Conservation (phyloP, 1,140 invertebrate genomes). For the Drosophila leontia region DNA sequence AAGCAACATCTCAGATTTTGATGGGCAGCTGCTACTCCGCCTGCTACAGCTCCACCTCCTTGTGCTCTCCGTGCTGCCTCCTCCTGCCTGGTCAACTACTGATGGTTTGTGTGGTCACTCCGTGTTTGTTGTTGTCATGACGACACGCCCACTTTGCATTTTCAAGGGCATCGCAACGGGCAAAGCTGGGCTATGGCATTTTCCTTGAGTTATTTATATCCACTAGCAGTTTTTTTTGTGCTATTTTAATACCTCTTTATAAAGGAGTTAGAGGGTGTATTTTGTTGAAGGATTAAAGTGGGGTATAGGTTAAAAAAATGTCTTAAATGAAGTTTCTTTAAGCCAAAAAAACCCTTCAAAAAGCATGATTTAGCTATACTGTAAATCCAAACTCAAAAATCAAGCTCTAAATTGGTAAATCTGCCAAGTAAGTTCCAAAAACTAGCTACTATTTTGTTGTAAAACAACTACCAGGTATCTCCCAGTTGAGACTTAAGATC, state of each 20-base stretch:
- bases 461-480: not conserved
- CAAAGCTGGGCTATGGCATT: slow-evolving; percentile 17
- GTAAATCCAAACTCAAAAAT: no score
- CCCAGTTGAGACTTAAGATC: not conserved
- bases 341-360: not conserved
- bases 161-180: slow-evolving; percentile 59
- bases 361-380: not conserved
- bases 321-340: no score
- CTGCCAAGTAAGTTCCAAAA: no score
- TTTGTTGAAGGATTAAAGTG: no score
- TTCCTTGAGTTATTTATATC: slow-evolving; percentile 45
- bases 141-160: slow-evolving; percentile 70
- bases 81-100: slow-evolving; percentile 3
- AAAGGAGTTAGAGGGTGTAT: not conserved
- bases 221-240: slow-evolving; percentile 17
- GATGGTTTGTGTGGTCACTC: slow-evolving; percentile 40
- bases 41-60: not conserved
- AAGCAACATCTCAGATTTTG: slow-evolving; percentile 34
- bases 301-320: not conserved
- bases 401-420: no score
- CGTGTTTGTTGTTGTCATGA: slow-evolving; percentile 54
- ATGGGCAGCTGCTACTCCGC: slow-evolving; percentile 21
- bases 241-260: slow-evolving; percentile 18
- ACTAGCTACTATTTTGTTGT: no score
- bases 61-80: not conserved